Evolutionary conservation across 2,888 invertebrate genomes (phyloP), one percentile per base, ranked within the genome.

Genomic region (Saturnia pavonia): DNA sequence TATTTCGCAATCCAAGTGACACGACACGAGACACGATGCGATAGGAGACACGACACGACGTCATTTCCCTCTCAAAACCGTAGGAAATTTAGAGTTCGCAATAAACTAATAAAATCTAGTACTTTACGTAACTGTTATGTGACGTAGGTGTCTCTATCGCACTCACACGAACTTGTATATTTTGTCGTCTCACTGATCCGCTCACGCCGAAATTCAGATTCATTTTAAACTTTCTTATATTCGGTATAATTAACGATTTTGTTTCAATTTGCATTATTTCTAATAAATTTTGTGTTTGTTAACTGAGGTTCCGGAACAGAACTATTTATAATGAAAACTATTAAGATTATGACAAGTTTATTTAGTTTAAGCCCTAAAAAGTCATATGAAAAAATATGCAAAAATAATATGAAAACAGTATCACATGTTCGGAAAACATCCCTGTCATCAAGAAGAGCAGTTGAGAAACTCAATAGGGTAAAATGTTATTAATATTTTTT

Each of bases 101-200:
- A 74, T 75, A 78, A 76, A 77, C 74, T 72, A n/a, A n/a, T n/a
- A n/a, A 80, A 75, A 7, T 78, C 75, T 75, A 70, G 54, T 69
- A 72, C 68, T 69, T 81, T 81, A 78, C 74, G 76, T 75, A 82
- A 82, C 68, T 65, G 71, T 78, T 77, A 74, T 75, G 73, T 67
- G 73, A 69, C 71, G 63, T n/a, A 11, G 65, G 71, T 34, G 54
- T 76, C 77, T 71, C 72, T 34, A 67, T 82, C 79, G 57, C 71
- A 51, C 73, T 14, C 69, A 22, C 69, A 9, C n/a, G 7, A 11
- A 22, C 68, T 60, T 43, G 70, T 74, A 74, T 70, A 70, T 51
- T 65, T 73, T 12, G 71, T 74, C 77, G 72, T 78, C 72, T 57
- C 70, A 69, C 70, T 77, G 78, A 79, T 80, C 79, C 72, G 80